Evolutionary conservation across 1,140 invertebrate genomes (phyloP), one percentile per base, ranked within the genome.

Genomic region (Tribolium madens): DNA sequence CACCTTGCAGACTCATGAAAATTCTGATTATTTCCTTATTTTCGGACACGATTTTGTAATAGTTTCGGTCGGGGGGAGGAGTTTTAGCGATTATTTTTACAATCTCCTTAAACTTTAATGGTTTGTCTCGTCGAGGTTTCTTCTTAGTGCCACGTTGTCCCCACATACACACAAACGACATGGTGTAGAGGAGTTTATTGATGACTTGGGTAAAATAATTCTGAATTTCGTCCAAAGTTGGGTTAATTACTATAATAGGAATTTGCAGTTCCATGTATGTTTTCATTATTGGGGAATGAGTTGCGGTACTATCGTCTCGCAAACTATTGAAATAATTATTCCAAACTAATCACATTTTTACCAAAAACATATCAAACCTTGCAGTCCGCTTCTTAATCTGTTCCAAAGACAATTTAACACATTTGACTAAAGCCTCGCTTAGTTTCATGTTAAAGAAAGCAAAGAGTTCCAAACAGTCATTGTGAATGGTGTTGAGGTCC

Each of bases 11-110:
- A 33, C 92, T 90, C 85, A 93, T 92, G 21, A 91, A 89, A 12
- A 90, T 88, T 57, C 93, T 88, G 1, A 93, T 88, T 72, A 95
- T 89, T 82, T 95, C 94, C 82, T 95, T 95, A 81, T 95, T 93
- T 80, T 96, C 94, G 0, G 90, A 90, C 3, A 96, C 91, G 75
- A 87, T 89, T 81, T 93, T 90, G 83, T 90, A 94, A 83, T 93
- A 95, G 81, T 90, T 93, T 80, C 89, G 76, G 5, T 17, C 17
- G 2, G 52, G n/a, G 13, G 75, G 21, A 21, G 60, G 26, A 13
- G 60, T 33, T 36, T 47, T 46, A 21, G 72, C 46, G 13, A 73
- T 31, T 31, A 46, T 7, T 48, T 21, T 50, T 48, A 18, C 36
- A 31, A 64, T 14, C 3, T 64, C 57, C 1, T 13, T 31, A 64